Conservation (phyloP, 2,888 invertebrate genomes). For the Catocala fraxini region DNA sequence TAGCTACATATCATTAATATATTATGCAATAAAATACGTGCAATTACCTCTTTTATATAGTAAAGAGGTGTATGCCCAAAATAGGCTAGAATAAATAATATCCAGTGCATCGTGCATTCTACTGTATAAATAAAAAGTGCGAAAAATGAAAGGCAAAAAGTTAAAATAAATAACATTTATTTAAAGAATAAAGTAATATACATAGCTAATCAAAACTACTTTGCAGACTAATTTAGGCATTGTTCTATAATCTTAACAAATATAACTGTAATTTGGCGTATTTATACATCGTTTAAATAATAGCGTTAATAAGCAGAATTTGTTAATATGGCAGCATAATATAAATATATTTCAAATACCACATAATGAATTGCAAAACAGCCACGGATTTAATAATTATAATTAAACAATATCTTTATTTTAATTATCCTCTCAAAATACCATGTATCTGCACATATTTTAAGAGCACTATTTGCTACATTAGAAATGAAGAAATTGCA, state of each 20-base stretch:
- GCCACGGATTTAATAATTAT: too few relatives aligned
- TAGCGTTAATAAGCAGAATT: constrained; percentile 75
- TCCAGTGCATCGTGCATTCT: constrained; percentile 41
- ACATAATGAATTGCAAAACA: constrained; percentile 16
- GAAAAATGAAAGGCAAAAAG: constrained; percentile 56
- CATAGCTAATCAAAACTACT: constrained; percentile 33
- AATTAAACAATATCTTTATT: neutral
- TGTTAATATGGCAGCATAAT: constrained; percentile 61
- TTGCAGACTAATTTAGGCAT: constrained; percentile 33
- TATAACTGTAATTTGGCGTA: constrained; percentile 13
- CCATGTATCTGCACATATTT: too few relatives aligned
- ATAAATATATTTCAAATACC: constrained; percentile 56
- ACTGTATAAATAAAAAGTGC: constrained; percentile 35
- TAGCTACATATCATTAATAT: neutral
- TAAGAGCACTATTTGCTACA: too few relatives aligned
- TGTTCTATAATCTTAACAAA: constrained; percentile 1
- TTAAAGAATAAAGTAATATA: constrained; percentile 40
- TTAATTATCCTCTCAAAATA: too few relatives aligned
- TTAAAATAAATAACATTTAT: constrained; percentile 59
- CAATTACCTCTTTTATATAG: constrained; percentile 10
- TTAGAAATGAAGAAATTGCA: too few relatives aligned
- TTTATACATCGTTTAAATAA: constrained; percentile 27
- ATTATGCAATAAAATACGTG: constrained; percentile 15
- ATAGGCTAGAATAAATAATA: neutral
- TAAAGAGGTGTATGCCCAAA: neutral